Evolutionary conservation across 1,140 invertebrate genomes (phyloP).

Genomic region (Drosophila novamexicana): DNA sequence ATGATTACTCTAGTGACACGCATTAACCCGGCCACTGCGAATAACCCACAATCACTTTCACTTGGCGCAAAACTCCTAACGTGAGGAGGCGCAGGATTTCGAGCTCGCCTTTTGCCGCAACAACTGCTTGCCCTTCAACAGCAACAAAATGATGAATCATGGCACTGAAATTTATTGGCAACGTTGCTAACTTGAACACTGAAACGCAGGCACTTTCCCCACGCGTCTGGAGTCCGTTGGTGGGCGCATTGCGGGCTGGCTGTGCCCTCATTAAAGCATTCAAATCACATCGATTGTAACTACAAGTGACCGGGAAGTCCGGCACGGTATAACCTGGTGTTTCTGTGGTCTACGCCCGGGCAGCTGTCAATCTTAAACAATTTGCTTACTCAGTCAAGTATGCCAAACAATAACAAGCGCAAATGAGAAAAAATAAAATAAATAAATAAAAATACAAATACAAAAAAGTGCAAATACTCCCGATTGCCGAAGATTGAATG

Average conservation of each 20-base stretch:
- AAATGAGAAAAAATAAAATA: slow-evolving; percentile 41
- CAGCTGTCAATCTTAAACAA: slow-evolving; percentile 70
- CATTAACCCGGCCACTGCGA: neutral
- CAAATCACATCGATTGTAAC: slow-evolving; percentile 61
- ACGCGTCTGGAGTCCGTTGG: neutral
- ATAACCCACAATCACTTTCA: slow-evolving; percentile 9
- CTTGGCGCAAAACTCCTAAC: slow-evolving; percentile 13
- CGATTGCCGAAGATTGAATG: neutral
- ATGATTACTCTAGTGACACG: neutral
- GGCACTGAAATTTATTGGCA: slow-evolving; percentile 59
- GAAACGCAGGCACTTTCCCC: neutral
- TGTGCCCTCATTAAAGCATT: slow-evolving; percentile 55
- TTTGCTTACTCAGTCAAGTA: slow-evolving; percentile 72
- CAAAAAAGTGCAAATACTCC: neutral
- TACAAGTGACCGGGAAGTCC: slow-evolving; percentile 5
- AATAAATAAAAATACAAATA: slow-evolving; percentile 2
- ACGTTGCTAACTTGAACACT: slow-evolving; percentile 1
- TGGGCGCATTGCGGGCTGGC: slow-evolving; percentile 23
- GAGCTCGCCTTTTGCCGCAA: neutral
- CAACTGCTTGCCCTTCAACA: slow-evolving; percentile 1
- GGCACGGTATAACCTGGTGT: slow-evolving; percentile 4
- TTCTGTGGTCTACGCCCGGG: slow-evolving; percentile 8
- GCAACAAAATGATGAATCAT: slow-evolving; percentile 59
- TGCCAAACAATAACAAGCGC: slow-evolving; percentile 58
- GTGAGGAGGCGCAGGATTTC: neutral